phyloP scores from a whole-genome alignment of 2,113 vertebrate genomes.

The Lophochroa leadbeateri region DNA sequence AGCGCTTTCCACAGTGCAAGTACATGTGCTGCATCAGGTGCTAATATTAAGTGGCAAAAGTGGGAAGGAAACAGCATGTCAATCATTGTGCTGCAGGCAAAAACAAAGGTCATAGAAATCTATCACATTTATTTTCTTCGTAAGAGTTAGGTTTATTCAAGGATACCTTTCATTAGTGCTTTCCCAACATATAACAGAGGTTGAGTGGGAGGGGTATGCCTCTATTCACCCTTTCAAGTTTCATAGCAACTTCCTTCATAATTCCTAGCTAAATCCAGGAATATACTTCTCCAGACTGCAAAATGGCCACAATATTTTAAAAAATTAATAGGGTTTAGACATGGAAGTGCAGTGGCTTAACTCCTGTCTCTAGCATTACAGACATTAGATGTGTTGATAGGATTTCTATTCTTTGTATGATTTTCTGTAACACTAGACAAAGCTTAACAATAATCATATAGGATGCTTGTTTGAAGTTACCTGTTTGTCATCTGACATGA shows the following conservation, averaged over 20 bases:
- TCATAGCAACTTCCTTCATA: background rate
- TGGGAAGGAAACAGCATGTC: accelerated
- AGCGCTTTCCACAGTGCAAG: accelerated
- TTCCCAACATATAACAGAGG: background rate
- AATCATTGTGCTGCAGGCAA: background rate
- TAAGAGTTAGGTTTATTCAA: background rate
- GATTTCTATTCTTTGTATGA: background rate
- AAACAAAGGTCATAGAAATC: background rate
- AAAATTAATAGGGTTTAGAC: background rate
- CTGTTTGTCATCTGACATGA: conserved; percentile 84
- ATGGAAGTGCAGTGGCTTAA: background rate
- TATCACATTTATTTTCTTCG: background rate
- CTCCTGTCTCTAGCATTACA: background rate
- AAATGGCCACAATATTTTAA: background rate
- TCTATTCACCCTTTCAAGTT: background rate
- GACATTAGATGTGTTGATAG: background rate
- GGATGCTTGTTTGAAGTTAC: conserved; percentile 55
- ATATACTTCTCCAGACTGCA: background rate
- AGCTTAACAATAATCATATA: background rate
- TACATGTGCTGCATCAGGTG: background rate
- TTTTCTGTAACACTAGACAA: background rate
- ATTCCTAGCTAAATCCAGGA: background rate
- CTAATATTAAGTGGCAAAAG: background rate
- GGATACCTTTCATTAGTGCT: background rate
- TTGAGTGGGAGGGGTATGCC: accelerated